Evolutionary conservation across 2,888 invertebrate genomes (phyloP).

Genomic region (Volucella inflata): DNA sequence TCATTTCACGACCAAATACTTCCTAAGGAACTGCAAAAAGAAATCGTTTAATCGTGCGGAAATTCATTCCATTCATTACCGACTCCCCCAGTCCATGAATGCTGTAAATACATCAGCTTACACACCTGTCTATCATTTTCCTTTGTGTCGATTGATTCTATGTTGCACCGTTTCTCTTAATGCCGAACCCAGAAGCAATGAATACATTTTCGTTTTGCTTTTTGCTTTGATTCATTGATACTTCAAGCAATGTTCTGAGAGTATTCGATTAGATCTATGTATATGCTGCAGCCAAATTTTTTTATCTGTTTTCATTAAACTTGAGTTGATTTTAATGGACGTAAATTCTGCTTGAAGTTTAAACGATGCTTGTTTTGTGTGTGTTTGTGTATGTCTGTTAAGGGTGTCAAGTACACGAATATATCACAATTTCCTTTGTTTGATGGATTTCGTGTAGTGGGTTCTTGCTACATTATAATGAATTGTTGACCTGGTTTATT

Average conservation of each 20-base stretch:
- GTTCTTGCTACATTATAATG: conserved; percentile 63
- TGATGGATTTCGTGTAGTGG: conserved; percentile 50
- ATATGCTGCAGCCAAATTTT: conserved; percentile 52
- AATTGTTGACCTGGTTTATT: conserved; percentile 73
- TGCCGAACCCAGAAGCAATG: not conserved
- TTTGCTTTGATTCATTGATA: conserved; percentile 58
- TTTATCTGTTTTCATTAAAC: conserved; percentile 66
- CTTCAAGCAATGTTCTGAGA: conserved; percentile 51
- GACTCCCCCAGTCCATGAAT: conserved; percentile 27
- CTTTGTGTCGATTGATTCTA: conserved; percentile 66
- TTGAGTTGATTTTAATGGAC: conserved; percentile 72
- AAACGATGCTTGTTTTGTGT: conserved; percentile 43
- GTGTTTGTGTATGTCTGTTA: conserved; percentile 61
- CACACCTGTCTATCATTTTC: conserved; percentile 72
- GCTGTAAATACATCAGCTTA: conserved; percentile 70
- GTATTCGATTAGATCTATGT: conserved; percentile 60
- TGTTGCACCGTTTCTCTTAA: conserved; percentile 56
- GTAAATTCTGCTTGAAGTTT: conserved; percentile 27
- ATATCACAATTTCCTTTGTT: conserved; percentile 75
- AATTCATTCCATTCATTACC: conserved; percentile 69
- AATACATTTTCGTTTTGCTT: conserved; percentile 31
- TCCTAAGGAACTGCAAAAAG: conserved; percentile 61
- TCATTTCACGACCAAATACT: conserved; percentile 43
- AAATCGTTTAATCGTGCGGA: conserved; percentile 74
- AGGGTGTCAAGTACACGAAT: conserved; percentile 74